Base-by-base conservation (phyloP, 1,140 invertebrate species). In the Achroia grisella region DNA sequence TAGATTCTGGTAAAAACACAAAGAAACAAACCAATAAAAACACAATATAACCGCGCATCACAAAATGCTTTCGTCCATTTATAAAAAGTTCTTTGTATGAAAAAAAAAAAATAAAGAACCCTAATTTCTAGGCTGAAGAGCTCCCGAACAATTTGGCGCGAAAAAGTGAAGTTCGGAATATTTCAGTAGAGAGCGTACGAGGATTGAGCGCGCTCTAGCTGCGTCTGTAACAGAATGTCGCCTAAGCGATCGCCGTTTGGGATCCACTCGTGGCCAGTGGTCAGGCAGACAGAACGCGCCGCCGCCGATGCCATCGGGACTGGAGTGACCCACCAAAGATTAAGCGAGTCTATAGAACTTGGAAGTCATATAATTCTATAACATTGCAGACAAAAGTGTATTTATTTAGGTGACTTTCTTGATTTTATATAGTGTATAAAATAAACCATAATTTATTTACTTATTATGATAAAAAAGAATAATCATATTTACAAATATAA, bases 1-100 rank as follows among this genome's bases (percentile, higher is more conserved):
- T 62, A 4, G 80, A 69, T 50, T 61, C 72, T 13, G 73, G 77
- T 44, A 84, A 71, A 72, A 84, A 84, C 69, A 84, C 74, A 80
- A 84, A 84, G 45, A 81, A 78, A 47, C 79, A 70, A 78, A 81
- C 54, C 40, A 6, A 23, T 23, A 69, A 71, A 65, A 73, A 61
- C 67, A 77, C 70, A 59, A 72, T 40, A 64, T 66, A 75, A 68
- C 51, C 72, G 56, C 70, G 80, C 80, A 81, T 84, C 67, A 78
- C 74, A 78, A 62, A 65, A 43, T 44, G 39, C 48, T 43, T 30
- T 48, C 23, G 28, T 32, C 17, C 42, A 47, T 37, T 13, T 17
- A 4, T 23, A 48, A 52, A 53, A 29, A 35, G 31, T 51, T 39
- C 11, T 29, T 35, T 8, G 44, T 35, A 33, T 41, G 28, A 27